Base-by-base conservation (phyloP, 1,140 invertebrate genomes). In the Megathymus violae region DNA sequence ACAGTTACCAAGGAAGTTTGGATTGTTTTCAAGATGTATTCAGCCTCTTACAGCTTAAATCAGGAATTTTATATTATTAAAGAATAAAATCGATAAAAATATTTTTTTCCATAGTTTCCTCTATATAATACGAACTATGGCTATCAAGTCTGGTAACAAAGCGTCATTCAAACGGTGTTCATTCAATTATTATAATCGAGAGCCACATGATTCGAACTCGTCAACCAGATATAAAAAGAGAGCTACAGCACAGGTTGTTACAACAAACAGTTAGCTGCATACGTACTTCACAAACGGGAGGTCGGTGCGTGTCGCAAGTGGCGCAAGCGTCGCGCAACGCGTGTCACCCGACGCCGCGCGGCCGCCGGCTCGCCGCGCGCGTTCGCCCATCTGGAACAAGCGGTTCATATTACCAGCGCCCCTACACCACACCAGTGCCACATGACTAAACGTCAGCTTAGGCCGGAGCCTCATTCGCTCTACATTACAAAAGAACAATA, bases 371-470 rank as follows among this genome's bases (percentile, higher is more conserved):
- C 77, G 76, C 76, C 76, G 77, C 73, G 78, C 76, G 70, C 77
- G 75, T 65, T 79, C 80, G 62, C 76, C 87, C 87, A 89, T 89
- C 85, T 89, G 77, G 54, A 89, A 87, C 77, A 85, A 48, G 60
- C 43, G 58, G 65, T 59, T 81, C 61, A 13, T 48, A 66, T 84
- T 82, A 84, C 76, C 63, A 64, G 43, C 41, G 54, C 48, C 19
- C 14, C 14, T 6, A 31, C 27, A 14, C 34, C 6, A 48, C 6
- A 48, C 46, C 46, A 16, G 47, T 34, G 47, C 13, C 47, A 50
- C 27, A 17, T 17, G 14, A 34, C 1, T 31, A 15, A 48, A 16
- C 16, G 3, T 16, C 17, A 31, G 5, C 19, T 22, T 22, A 5
- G 19, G 5, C 19, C 2, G 2, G 19, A 22, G 2, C 19, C 5